Conservation (phyloP, 2,888 invertebrate species). For the Cryptocheilus praepositus region DNA sequence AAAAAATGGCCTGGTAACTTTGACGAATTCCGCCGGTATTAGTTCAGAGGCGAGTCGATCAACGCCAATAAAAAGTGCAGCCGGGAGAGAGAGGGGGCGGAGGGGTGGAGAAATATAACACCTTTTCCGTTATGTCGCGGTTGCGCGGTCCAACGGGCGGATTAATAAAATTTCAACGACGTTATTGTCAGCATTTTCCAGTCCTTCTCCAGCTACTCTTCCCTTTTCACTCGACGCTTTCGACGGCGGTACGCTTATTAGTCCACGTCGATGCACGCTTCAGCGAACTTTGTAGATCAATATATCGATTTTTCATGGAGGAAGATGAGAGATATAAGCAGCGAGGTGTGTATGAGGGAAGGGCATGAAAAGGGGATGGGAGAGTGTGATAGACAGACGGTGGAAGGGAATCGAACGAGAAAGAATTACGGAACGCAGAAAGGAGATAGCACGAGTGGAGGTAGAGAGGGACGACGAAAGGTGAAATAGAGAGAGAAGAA, state of each 20-base stretch:
- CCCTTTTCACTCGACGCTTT: conserved; percentile 28
- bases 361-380: conserved; percentile 4
- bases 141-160: conserved; percentile 26
- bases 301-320: conserved; percentile 42
- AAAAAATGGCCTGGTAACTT: no score
- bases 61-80: background rate
- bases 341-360: background rate
- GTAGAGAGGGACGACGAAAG: conserved; percentile 4
- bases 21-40: no score
- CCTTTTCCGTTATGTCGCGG: background rate
- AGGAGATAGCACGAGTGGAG: background rate
- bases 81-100: background rate
- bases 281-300: conserved; percentile 46
- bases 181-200: conserved; percentile 21
- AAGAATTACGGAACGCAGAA: background rate
- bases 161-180: conserved; percentile 35
- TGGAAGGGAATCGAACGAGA: background rate
- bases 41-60: no score
- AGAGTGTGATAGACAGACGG: background rate
- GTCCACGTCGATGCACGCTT: conserved; percentile 34
- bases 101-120: background rate
- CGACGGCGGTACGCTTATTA: conserved; percentile 47
- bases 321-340: conserved; percentile 16
- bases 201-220: conserved; percentile 20
- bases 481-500: background rate